Conservation (phyloP, 2,113 vertebrate species). For the Monopterus albus region DNA sequence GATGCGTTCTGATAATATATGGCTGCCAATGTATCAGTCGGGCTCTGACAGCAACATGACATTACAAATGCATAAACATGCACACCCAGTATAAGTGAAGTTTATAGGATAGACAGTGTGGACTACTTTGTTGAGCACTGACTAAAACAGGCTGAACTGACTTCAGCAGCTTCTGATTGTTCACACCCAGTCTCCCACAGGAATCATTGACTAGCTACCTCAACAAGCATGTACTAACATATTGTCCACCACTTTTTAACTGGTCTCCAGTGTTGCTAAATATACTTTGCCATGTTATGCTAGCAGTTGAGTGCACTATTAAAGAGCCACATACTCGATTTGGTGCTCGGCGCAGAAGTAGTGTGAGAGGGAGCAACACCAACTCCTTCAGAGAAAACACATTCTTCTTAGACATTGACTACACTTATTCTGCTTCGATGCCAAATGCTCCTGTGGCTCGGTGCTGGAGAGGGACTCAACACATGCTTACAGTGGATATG, state of each 20-base stretch:
- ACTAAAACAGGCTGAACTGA: constrained; percentile 65
- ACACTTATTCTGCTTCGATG: constrained; percentile 13
- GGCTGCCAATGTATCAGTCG: neutral
- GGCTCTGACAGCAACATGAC: constrained; percentile 21
- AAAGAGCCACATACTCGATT: constrained; percentile 26
- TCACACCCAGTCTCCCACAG: neutral
- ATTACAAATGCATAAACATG: constrained; percentile 26
- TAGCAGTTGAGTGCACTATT: constrained; percentile 7
- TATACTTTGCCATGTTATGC: constrained; percentile 18
- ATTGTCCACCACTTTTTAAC: no score
- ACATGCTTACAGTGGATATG: constrained; percentile 63
- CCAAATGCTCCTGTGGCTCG: constrained; percentile 37
- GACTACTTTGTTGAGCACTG: constrained; percentile 19
- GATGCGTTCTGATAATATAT: neutral
- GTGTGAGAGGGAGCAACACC: constrained; percentile 12
- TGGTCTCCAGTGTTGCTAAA: constrained; percentile 21
- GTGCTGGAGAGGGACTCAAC: constrained; percentile 31
- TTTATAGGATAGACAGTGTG: constrained; percentile 5
- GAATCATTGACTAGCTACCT: neutral
- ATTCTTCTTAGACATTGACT: constrained; percentile 27
- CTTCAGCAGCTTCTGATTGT: constrained; percentile 1
- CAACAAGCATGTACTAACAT: neutral
- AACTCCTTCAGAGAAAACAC: constrained; percentile 33
- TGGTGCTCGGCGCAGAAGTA: constrained; percentile 4
- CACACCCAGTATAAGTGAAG: constrained; percentile 28